Evolutionary conservation across 2,797 vertebrate genomes (phyloP).

Genomic region (Catostomus latipinnis): DNA sequence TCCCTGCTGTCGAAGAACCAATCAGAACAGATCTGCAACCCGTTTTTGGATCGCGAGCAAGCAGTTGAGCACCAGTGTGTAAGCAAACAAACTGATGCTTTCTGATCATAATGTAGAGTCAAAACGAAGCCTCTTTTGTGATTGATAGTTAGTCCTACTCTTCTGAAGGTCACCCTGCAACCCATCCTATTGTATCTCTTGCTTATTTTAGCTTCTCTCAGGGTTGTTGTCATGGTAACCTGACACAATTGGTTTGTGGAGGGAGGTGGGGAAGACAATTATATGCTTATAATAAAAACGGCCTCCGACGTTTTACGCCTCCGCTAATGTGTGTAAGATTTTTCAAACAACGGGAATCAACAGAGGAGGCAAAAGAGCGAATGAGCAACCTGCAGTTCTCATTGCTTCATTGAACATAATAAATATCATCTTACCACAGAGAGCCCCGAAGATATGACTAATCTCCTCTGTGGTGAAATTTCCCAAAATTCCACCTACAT

Average conservation of each 20-base stretch:
- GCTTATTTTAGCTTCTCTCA: conserved; percentile 62
- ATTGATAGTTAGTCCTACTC: conserved; percentile 22
- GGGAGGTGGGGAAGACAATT: conserved; percentile 24
- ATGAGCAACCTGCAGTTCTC: neutral
- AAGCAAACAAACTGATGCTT: conserved; percentile 11
- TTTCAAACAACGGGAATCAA: conserved; percentile 43
- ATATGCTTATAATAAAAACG: conserved; percentile 14
- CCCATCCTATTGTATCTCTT: conserved; percentile 61
- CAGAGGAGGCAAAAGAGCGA: conserved; percentile 20
- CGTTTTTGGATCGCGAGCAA: neutral
- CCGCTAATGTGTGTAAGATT: neutral
- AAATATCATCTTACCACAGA: neutral
- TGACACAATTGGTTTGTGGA: conserved; percentile 57
- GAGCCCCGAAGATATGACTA: conserved; percentile 1
- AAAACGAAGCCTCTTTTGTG: neutral
- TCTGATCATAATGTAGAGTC: conserved; percentile 1
- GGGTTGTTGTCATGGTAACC: conserved; percentile 72
- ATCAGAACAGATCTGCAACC: neutral
- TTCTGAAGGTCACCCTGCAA: conserved; percentile 60
- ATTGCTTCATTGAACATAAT: neutral
- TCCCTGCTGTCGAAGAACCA: neutral
- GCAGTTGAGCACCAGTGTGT: neutral
- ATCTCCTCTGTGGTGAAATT: conserved; percentile 11
- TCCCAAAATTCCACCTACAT: conserved; percentile 6
- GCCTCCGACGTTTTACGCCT: conserved; percentile 17